Evolutionary conservation across 2,797 vertebrate genomes (phyloP).

Genomic region (Clamator glandarius): DNA sequence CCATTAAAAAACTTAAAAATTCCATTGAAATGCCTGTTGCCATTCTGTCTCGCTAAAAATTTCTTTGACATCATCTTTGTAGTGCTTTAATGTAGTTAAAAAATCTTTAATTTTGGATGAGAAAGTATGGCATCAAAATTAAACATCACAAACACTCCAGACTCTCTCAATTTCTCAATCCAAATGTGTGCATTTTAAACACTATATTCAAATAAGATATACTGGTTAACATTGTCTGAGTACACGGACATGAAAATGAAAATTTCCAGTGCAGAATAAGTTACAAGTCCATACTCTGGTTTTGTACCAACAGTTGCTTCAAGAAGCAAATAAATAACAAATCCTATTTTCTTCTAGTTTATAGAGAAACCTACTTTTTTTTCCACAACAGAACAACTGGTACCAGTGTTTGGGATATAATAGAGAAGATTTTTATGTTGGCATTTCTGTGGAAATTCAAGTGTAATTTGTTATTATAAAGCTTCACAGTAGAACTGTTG

Average conservation of each 20-base stretch:
- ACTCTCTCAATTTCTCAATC: not conserved
- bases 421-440: not conserved
- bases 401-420: not conserved
- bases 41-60: not conserved
- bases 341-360: not conserved
- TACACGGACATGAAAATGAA: not conserved
- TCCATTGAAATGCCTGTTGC: not conserved
- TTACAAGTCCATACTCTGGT: not conserved
- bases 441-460: conserved; percentile 1
- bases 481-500: conserved; percentile 5
- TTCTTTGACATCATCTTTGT: not conserved
- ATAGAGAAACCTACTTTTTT: not conserved
- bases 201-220: not conserved
- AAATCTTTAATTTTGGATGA: not conserved
- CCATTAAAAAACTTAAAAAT: not conserved
- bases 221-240: not conserved
- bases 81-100: not conserved
- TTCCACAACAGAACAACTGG: not conserved
- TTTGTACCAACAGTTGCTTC: not conserved
- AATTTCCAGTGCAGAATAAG: not conserved
- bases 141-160: not conserved
- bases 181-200: not conserved
- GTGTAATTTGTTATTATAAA: not conserved
- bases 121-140: not conserved
- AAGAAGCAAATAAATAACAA: not conserved